Evolutionary conservation across 2,113 vertebrate genomes (phyloP).

Genomic region (Mobula hypostoma): DNA sequence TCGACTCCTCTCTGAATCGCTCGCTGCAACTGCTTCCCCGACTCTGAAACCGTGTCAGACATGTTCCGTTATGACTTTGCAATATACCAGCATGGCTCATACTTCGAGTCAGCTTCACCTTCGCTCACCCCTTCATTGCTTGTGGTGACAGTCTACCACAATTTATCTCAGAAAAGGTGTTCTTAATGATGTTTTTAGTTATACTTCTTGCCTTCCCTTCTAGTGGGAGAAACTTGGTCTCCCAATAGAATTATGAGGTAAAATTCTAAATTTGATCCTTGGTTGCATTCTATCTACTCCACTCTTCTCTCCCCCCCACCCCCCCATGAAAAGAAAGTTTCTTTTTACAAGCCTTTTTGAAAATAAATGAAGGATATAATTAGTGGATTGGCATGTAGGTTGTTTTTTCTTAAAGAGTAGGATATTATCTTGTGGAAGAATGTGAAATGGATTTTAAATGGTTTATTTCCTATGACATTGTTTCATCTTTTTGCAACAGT

Average conservation of each 20-base stretch:
- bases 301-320: too few relatives aligned
- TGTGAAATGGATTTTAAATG: not conserved
- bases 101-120: too few relatives aligned
- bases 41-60: too few relatives aligned
- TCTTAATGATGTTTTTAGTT: too few relatives aligned
- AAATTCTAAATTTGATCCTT: not conserved
- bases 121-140: too few relatives aligned
- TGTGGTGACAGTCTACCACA: too few relatives aligned
- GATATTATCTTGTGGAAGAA: not conserved
- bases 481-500: not conserved
- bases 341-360: not conserved
- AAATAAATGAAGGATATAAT: not conserved
- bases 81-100: too few relatives aligned
- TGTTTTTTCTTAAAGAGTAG: not conserved
- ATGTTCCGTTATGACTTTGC: too few relatives aligned
- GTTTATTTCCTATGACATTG: not conserved
- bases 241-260: not conserved
- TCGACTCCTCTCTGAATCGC: too few relatives aligned
- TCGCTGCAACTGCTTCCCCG: too few relatives aligned
- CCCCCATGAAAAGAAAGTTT: not conserved
- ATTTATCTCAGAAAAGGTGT: too few relatives aligned
- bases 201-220: too few relatives aligned
- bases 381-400: not conserved
- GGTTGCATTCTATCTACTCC: not conserved
- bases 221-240: not conserved